Percentiles rank a stretch among this genome's conserved stretches.
These are phyloP conservation scores for Steinernema khuongi DNA, from an alignment of 1,140 invertebrate genomes.

Conservation along the genomic window DNA sequence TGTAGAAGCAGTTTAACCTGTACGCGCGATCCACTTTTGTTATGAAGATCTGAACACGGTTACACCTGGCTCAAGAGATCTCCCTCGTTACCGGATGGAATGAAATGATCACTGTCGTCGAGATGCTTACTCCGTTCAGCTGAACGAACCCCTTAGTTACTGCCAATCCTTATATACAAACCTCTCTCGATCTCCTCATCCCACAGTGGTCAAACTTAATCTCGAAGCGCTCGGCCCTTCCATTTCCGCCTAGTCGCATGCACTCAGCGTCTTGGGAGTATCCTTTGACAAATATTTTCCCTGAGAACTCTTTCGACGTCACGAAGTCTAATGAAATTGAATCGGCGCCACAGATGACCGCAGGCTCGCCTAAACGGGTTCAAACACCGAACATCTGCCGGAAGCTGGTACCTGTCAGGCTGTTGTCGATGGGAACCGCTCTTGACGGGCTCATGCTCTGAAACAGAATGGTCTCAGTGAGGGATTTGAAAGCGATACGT, in stretches of 20 bases:
- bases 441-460: neutral
- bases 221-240: slow-evolving; percentile 32
- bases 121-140: slow-evolving; percentile 54
- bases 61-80: slow-evolving; percentile 13
- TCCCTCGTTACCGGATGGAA: slow-evolving; percentile 49
- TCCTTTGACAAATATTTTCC: slow-evolving; percentile 56
- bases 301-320: slow-evolving; percentile 46
- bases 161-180: neutral
- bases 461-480: neutral
- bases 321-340: slow-evolving; percentile 42
- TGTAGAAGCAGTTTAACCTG: slow-evolving; percentile 53
- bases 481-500: neutral
- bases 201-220: slow-evolving; percentile 55
- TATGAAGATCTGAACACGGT: slow-evolving; percentile 49
- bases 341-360: slow-evolving; percentile 31
- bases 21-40: slow-evolving; percentile 57
- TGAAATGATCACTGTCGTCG: slow-evolving; percentile 54
- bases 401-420: slow-evolving; percentile 19
- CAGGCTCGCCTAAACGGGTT: slow-evolving; percentile 29
- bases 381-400: neutral
- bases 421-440: slow-evolving; percentile 29
- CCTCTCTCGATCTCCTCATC: slow-evolving; percentile 45
- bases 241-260: slow-evolving; percentile 30
- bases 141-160: slow-evolving; percentile 18
- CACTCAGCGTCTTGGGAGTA: slow-evolving; percentile 30